Evolutionary conservation across 2,797 vertebrate genomes (phyloP).

Genomic region (Aselliscus stoliczkanus): DNA sequence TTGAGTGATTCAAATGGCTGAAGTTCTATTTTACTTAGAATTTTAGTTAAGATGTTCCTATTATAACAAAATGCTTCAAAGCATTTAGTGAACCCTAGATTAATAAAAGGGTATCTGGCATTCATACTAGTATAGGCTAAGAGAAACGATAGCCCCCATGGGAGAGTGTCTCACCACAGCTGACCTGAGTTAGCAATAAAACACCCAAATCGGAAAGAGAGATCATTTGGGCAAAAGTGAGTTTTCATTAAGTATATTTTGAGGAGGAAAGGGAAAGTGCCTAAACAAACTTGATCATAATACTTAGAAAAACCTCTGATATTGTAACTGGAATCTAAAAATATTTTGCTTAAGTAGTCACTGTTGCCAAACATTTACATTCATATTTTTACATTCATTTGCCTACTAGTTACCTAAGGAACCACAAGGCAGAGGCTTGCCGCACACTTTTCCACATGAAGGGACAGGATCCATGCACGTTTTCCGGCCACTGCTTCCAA

Average conservation of each 20-base stretch:
- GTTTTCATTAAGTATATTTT: constrained; percentile 30
- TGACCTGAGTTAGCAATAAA: neutral
- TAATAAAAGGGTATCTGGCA: neutral
- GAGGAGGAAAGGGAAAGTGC: constrained; percentile 11
- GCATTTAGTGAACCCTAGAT: neutral
- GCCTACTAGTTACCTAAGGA: constrained; percentile 87
- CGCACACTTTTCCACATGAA: constrained; percentile 95
- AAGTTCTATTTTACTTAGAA: neutral
- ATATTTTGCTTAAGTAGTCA: neutral
- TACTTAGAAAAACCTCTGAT: constrained; percentile 6
- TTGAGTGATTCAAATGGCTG: neutral
- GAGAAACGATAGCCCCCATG: neutral
- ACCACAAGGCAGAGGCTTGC: constrained; percentile 92
- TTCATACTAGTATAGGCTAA: neutral
- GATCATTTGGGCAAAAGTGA: neutral
- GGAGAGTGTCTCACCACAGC: neutral
- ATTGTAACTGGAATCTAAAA: neutral
- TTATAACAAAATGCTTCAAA: constrained; percentile 15
- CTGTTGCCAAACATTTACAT: neutral
- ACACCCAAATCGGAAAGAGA: neutral
- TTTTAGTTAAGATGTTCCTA: constrained; percentile 20
- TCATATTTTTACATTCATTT: neutral
- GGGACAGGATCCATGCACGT: constrained; percentile 93
- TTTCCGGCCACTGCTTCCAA: constrained; percentile 89
- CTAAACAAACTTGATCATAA: neutral